A percentile compares a stretch with the other conserved stretches of the same genome.
phyloP scores from a whole-genome alignment of 53 echinoderm and acorn worm genomes.

The Mesocentrotus franciscanus region DNA sequence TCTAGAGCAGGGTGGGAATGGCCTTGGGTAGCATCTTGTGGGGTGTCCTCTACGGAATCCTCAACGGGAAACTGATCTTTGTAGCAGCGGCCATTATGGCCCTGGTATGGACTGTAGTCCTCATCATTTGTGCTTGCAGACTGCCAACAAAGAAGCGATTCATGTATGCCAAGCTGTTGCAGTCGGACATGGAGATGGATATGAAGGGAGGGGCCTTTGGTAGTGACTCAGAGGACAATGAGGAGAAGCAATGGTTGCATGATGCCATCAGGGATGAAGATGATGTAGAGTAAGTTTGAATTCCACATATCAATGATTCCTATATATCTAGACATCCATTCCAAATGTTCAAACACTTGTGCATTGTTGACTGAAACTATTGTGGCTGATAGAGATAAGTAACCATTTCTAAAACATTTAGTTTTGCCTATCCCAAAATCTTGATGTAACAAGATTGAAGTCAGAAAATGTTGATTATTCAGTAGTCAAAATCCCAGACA shows the following conservation, averaged over 20 bases:
- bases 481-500: background rate
- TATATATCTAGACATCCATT: background rate
- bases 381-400: background rate
- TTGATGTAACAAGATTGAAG: background rate
- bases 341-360: background rate
- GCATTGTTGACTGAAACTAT: background rate
- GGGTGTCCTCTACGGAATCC: constrained; percentile 77
- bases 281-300: constrained; percentile 17
- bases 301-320: background rate
- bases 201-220: constrained; percentile 31
- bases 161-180: constrained; percentile 89
- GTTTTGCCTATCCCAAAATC: too few relatives aligned
- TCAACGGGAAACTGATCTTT: constrained; percentile 76
- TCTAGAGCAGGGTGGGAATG: constrained; percentile 83
- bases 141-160: constrained; percentile 84
- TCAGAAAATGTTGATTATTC: background rate
- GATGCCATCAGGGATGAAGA: constrained; percentile 61
- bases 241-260: constrained; percentile 54
- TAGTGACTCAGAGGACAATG: constrained; percentile 58
- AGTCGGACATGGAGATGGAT: constrained; percentile 68
- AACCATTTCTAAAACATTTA: background rate
- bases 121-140: constrained; percentile 71
- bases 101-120: constrained; percentile 75
- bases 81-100: constrained; percentile 73
- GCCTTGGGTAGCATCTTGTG: constrained; percentile 74